Percentiles rank a stretch among this genome's conserved stretches.
phyloP scores from a whole-genome alignment of 2,888 invertebrate genomes.

The Dryocosmus kuriphilus region DNA sequence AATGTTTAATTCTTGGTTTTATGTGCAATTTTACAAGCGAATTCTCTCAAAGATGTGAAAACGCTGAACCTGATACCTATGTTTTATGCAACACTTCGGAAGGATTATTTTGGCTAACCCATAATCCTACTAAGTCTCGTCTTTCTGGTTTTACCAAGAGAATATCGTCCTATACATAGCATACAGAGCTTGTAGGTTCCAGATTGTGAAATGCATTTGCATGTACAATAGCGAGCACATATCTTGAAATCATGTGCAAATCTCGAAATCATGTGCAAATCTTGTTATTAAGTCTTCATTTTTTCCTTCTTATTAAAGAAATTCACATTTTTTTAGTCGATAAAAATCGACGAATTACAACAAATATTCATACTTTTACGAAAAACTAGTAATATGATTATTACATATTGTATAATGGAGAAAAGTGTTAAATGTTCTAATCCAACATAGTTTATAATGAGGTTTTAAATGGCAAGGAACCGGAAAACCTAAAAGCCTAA shows the following conservation, averaged over 20 bases:
- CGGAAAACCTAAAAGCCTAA: no score
- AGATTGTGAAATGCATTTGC: background rate
- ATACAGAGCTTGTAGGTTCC: background rate
- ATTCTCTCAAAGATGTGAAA: constrained; percentile 22
- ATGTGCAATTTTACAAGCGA: background rate
- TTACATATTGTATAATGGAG: no score
- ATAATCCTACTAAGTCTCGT: constrained; percentile 33
- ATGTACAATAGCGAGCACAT: background rate
- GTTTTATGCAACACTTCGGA: constrained; percentile 37
- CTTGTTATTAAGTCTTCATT: no score
- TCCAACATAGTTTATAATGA: no score
- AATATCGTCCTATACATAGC: constrained; percentile 8
- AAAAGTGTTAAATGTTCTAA: no score
- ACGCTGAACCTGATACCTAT: constrained; percentile 11
- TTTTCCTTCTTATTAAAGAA: no score
- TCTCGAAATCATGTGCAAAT: background rate
- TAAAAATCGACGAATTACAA: no score
- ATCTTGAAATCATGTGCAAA: background rate
- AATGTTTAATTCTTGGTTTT: background rate
- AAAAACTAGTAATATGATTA: no score
- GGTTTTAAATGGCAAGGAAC: no score
- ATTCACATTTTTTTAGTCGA: no score
- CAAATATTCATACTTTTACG: no score
- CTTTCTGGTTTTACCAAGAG: constrained; percentile 25
- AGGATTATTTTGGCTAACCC: constrained; percentile 36